Percentiles rank a stretch among this genome's conserved stretches.
These are phyloP conservation scores for Dryadula phaetusa DNA, from an alignment of 2,888 invertebrate species.

Conservation along the genomic window DNA sequence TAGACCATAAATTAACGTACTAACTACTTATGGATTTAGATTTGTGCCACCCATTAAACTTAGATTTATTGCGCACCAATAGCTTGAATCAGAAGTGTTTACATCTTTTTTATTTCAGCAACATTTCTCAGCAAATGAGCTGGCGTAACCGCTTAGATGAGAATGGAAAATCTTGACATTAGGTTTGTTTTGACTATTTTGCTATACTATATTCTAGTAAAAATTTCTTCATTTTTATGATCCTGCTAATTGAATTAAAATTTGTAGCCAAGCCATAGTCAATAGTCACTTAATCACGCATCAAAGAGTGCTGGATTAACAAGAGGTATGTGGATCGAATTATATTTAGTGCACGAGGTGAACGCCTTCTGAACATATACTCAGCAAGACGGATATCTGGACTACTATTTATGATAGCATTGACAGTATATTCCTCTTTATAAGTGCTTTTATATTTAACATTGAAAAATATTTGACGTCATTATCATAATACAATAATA, in stretches of 20 bases:
- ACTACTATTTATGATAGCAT: constrained; percentile 33
- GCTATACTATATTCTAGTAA: no score
- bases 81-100: constrained; percentile 28
- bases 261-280: constrained; percentile 7
- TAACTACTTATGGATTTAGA: constrained; percentile 22
- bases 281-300: constrained; percentile 29
- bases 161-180: no score
- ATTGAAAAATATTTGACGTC: neutral
- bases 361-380: constrained; percentile 39
- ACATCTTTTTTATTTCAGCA: constrained; percentile 21
- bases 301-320: constrained; percentile 31
- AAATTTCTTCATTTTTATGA: no score
- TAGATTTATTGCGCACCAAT: constrained; percentile 33
- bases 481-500: constrained; percentile 44
- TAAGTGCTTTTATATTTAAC: constrained; percentile 2
- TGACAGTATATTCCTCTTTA: constrained; percentile 27
- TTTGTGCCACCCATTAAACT: constrained; percentile 35
- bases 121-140: neutral
- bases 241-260: no score
- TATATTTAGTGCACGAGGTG: constrained; percentile 46
- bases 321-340: constrained; percentile 39
- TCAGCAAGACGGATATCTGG: constrained; percentile 32
- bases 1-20: neutral
- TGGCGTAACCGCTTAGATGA: neutral
- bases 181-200: no score